Evolutionary conservation across 1,140 invertebrate genomes (phyloP).

Genomic region (Brachionus paranguensis): DNA sequence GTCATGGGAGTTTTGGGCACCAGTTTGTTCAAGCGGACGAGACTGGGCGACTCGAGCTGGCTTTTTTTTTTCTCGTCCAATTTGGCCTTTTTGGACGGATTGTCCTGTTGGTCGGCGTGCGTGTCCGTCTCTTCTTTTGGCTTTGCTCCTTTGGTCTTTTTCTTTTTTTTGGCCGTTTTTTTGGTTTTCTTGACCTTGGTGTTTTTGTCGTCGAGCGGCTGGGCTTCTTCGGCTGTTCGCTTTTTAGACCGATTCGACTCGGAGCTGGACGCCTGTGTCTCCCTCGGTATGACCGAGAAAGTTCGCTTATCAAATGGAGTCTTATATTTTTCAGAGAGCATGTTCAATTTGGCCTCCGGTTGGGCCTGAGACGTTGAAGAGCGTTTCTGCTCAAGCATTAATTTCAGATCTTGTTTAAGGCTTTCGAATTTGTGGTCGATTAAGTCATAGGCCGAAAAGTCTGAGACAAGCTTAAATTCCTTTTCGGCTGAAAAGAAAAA

Average conservation of each 20-base stretch:
- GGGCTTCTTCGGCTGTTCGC: not conserved
- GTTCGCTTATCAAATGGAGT: not conserved
- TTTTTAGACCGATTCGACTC: not conserved
- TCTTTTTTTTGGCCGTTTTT: not conserved
- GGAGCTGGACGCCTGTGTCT: not conserved
- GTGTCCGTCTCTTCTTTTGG: not conserved
- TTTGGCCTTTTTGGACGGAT: not conserved
- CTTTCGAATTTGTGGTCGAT: not conserved
- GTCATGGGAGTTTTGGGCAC: slow-evolving; percentile 11
- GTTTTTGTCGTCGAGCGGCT: not conserved
- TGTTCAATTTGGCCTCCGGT: not conserved
- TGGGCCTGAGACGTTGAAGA: not conserved
- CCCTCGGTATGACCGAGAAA: not conserved
- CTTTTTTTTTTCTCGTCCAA: not conserved
- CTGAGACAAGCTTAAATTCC: not conserved
- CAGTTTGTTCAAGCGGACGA: not conserved
- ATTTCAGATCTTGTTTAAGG: not conserved
- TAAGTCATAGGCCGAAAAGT: not conserved
- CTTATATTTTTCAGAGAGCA: not conserved
- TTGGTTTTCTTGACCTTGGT: not conserved
- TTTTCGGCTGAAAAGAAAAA: not conserved
- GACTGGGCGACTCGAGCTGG: not conserved
- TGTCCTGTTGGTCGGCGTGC: not conserved
- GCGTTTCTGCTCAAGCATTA: not conserved
- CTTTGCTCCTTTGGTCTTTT: not conserved